A percentile compares a stretch with the other conserved stretches of the same genome.
phyloP scores from a whole-genome alignment of 2,797 vertebrate species.

The Fringilla coelebs region DNA sequence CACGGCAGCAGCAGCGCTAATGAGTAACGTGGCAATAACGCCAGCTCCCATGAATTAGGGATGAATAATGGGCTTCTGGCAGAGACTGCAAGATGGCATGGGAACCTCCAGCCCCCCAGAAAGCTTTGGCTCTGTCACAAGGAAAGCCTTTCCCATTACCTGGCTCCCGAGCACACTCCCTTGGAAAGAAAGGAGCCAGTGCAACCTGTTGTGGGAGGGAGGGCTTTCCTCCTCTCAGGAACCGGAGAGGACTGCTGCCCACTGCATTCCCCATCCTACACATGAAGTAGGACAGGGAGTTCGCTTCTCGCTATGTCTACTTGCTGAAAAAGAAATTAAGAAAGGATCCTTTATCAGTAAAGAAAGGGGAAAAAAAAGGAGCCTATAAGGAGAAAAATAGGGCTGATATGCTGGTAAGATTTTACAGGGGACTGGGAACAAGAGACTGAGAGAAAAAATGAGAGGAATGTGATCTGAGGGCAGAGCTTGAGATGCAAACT shows the following conservation, averaged over 20 bases:
- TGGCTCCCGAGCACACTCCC: not conserved
- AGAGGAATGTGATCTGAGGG: not conserved
- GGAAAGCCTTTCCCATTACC: not conserved
- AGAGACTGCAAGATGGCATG: not conserved
- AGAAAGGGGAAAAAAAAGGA: not conserved
- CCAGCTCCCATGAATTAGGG: slow-evolving; percentile 18
- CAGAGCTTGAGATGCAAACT: not conserved
- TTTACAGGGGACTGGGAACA: not conserved
- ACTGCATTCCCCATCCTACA: not conserved
- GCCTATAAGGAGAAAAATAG: not conserved
- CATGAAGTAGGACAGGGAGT: not conserved
- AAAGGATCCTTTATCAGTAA: not conserved
- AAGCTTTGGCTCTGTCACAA: not conserved
- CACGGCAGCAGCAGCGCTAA: not conserved
- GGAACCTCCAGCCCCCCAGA: slow-evolving; percentile 14
- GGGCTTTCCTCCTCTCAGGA: not conserved
- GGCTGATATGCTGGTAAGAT: not conserved
- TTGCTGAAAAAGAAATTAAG: not conserved
- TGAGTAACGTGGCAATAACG: not conserved
- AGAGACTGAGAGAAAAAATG: not conserved
- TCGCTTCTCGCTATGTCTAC: not conserved
- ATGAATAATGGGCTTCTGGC: slow-evolving; percentile 36
- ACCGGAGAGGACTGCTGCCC: not conserved
- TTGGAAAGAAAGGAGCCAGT: not conserved
- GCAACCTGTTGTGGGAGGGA: not conserved